Conservation (phyloP, 2,888 invertebrate genomes). For the Argyresthia albistria region DNA sequence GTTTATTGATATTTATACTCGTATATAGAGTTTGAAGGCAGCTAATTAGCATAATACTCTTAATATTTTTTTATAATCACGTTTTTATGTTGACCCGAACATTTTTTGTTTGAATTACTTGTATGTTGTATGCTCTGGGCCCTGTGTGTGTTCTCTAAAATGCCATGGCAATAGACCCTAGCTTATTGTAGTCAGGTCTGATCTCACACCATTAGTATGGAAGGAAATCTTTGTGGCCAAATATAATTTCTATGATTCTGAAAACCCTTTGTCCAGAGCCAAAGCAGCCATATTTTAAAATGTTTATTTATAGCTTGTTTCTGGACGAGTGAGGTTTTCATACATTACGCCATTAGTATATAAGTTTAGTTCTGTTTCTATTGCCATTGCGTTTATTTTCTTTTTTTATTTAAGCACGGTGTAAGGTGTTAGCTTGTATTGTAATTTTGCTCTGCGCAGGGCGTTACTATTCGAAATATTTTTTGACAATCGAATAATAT, state of each 20-base stretch:
- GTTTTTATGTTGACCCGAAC: neutral
- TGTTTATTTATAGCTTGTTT: neutral
- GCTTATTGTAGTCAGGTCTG: constrained; percentile 20
- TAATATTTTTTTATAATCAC: neutral
- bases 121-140: constrained; percentile 16
- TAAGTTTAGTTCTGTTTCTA: constrained; percentile 11
- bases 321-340: neutral
- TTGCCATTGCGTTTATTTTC: constrained; percentile 39
- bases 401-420: constrained; percentile 30
- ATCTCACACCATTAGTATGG: constrained; percentile 18
- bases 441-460: constrained; percentile 43
- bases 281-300: constrained; percentile 2
- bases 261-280: neutral
- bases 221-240: neutral
- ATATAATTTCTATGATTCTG: neutral
- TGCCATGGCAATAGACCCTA: constrained; percentile 43
- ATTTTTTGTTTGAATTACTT: constrained; percentile 2
- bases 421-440: constrained; percentile 31
- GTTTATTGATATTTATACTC: too few species aligned
- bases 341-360: constrained; percentile 8
- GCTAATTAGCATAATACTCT: neutral
- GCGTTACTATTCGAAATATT: constrained; percentile 49
- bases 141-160: constrained; percentile 10
- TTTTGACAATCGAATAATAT: constrained; percentile 50
- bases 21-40: neutral